Evolutionary conservation across 2,113 vertebrate genomes (phyloP), one percentile per base, ranked within the genome.

Genomic region (Takifugu flavidus): DNA sequence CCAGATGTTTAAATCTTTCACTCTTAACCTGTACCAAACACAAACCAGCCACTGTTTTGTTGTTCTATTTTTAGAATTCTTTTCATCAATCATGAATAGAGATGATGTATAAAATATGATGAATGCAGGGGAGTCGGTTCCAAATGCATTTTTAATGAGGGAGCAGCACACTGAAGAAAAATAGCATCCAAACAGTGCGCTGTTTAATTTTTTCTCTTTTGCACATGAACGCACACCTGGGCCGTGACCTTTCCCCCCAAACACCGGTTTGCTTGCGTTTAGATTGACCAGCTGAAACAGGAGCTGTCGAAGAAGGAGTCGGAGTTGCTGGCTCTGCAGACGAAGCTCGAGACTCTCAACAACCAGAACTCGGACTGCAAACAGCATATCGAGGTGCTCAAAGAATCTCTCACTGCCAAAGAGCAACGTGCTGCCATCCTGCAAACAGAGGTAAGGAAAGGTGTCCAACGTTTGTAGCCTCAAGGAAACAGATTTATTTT

Each of bases 331-430:
- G 97, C 96, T 90, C 93, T 99, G 91, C 96, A 99, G 92, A 99
- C 97, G 50, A 98, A 98, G 87, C 94, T 99, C 75, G 97, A 99
- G 91, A 99, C 97, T 55, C 93, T 99, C 84, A 98, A 95, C 91
- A 99, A 99, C 92, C 97, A 99, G 88, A 99, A 99, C 89, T 99
- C 97, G 15, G 96, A 99, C 93, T 98, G 96, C 89, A 98, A 99
- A 88, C 96, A 99, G 92, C 96, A 99, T 89, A 99, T 99, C 44
- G 97, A 99, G 92, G 97, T 99, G 89, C 95, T 99, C 84, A 99
- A 99, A 92, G 97, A 99, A 91, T 99, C 97, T 27, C 95, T 99
- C 90, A 98, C 97, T 91, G 97, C 97, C 93, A 99, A 99, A 92
- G 97, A 99, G 93, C 97, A 99, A 92, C 95, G 97, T 70, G 95